Evolutionary conservation across 2,797 vertebrate species (phyloP).

Genomic region (Jordanella pulchra): DNA sequence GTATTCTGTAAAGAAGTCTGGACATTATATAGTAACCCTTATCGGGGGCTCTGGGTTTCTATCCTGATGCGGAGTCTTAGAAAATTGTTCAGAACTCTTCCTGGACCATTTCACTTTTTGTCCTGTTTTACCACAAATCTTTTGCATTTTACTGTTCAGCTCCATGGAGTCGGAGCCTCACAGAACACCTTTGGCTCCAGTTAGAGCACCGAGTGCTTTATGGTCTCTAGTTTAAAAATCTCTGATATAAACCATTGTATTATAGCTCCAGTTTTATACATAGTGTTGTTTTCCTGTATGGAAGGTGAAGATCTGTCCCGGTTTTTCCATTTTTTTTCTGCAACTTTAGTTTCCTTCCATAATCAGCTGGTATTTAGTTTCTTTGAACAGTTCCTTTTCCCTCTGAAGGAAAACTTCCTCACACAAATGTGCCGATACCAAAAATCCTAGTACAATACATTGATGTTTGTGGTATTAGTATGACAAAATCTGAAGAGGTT

Average conservation of each 20-base stretch:
- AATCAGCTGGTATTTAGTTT: not conserved
- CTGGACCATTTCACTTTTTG: not conserved
- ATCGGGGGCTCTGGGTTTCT: not conserved
- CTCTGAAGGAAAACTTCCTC: too few relatives aligned
- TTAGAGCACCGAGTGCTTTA: not conserved
- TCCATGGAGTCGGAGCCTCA: not conserved
- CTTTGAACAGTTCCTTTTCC: too few relatives aligned
- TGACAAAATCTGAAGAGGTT: not conserved
- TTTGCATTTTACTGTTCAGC: not conserved
- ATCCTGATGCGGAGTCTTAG: not conserved
- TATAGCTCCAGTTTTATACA: too few relatives aligned
- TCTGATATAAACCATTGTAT: not conserved
- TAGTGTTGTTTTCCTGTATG: not conserved
- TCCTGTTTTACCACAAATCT: not conserved
- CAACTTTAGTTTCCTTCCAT: not conserved
- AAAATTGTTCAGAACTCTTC: not conserved
- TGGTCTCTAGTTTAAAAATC: not conserved
- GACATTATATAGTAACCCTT: not conserved
- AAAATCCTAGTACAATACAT: not conserved
- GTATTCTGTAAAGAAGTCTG: constrained; percentile 3
- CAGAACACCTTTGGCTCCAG: not conserved
- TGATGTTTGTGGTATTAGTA: not conserved
- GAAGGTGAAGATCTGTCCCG: not conserved
- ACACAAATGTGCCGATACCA: not conserved
- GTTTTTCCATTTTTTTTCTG: not conserved